phyloP scores from a whole-genome alignment of 2,888 invertebrate species.

The Andrena chrysosceles region DNA sequence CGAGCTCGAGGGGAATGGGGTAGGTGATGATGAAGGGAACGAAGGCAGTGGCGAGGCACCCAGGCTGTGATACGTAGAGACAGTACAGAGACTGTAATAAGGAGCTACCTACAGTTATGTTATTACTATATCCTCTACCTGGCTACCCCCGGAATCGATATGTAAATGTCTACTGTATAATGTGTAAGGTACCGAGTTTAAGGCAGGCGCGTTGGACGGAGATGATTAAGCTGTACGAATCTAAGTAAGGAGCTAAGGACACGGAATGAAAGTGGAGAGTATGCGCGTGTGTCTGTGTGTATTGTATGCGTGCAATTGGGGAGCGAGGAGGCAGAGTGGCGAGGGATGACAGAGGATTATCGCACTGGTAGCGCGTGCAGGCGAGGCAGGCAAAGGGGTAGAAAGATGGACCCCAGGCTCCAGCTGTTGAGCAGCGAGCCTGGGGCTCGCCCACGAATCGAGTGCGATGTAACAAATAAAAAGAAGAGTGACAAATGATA shows the following conservation, averaged over 20 bases:
- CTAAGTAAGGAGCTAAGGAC: constrained; percentile 28
- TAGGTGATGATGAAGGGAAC: constrained; percentile 37
- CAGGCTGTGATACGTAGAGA: constrained; percentile 85
- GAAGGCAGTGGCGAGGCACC: constrained; percentile 84
- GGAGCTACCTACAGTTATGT: constrained; percentile 79
- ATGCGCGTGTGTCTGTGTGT: not conserved
- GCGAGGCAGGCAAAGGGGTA: not conserved
- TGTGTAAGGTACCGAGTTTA: constrained; percentile 75
- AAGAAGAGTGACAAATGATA: constrained; percentile 67
- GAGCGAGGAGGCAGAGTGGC: constrained; percentile 14
- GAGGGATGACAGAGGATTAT: constrained; percentile 6
- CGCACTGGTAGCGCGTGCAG: constrained; percentile 23
- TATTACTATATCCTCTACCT: constrained; percentile 79
- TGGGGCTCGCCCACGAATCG: constrained; percentile 56
- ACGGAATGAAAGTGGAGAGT: constrained; percentile 25
- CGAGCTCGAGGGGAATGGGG: constrained; percentile 16
- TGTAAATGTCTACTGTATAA: constrained; percentile 80
- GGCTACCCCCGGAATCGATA: constrained; percentile 82
- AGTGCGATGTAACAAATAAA: constrained; percentile 69
- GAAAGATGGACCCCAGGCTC: constrained; percentile 42
- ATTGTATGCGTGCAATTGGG: constrained; percentile 38
- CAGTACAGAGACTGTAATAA: constrained; percentile 84
- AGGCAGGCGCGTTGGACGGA: constrained; percentile 64
- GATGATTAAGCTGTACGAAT: constrained; percentile 38
- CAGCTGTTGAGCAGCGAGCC: constrained; percentile 83